Evolutionary conservation across 1,140 invertebrate genomes (phyloP).

Genomic region (Drosophila mauritiana): DNA sequence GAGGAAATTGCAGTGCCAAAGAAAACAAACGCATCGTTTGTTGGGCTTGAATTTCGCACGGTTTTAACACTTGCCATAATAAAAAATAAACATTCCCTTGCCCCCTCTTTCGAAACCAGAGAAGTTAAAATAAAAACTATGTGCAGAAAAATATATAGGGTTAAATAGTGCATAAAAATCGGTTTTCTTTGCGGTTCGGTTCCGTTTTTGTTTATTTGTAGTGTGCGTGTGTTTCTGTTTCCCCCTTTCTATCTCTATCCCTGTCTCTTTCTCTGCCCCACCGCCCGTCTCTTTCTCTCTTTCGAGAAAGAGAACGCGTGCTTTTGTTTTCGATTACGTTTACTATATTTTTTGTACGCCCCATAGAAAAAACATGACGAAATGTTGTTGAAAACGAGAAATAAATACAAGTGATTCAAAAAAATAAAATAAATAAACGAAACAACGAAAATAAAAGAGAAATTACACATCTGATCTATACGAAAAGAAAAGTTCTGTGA

Average conservation of each 20-base stretch:
- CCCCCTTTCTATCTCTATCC: constrained; percentile 12
- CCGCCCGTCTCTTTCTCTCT: background rate
- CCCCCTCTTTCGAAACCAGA: constrained; percentile 3
- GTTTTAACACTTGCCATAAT: background rate
- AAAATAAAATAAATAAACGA: constrained; percentile 16
- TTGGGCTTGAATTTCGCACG: constrained; percentile 65
- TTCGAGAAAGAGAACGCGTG: constrained; percentile 29
- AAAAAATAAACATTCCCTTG: background rate
- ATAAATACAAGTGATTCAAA: constrained; percentile 50
- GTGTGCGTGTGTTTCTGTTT: constrained; percentile 24
- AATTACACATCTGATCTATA: constrained; percentile 5
- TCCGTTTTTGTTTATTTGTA: constrained; percentile 28
- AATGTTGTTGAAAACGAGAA: constrained; percentile 61
- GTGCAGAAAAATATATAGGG: constrained; percentile 56
- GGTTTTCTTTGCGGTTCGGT: constrained; percentile 69
- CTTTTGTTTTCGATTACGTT: constrained; percentile 72
- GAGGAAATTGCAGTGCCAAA: constrained; percentile 73
- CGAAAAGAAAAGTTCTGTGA: constrained; percentile 30
- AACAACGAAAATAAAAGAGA: constrained; percentile 24
- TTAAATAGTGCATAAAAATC: constrained; percentile 80
- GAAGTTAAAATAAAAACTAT: constrained; percentile 40
- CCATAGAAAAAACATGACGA: constrained; percentile 66
- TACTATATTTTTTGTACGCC: constrained; percentile 58
- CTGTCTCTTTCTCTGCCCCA: background rate
- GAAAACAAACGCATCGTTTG: constrained; percentile 77